Evolutionary conservation across 2,888 invertebrate genomes (phyloP), one percentile per base, ranked within the genome.

Genomic region (Halocaridina rubra): DNA sequence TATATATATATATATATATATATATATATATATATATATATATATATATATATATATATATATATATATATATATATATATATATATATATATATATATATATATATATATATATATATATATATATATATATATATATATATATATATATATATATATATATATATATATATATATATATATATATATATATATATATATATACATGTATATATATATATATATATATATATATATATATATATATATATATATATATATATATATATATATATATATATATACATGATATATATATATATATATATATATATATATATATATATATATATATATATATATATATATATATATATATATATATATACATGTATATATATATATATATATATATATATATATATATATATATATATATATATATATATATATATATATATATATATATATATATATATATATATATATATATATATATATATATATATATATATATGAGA

Each of bases 261-360:
- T 72, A 72, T 33, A 72, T 72, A 72, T 72, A 72, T 72, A 30
- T 72, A 72, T 72, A 72, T 72, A 72, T 72, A 72, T 30, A 72
- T 32, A 33, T 72, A 33, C 19, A n/a, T n/a, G 19, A 19, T 19
- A 0, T 13, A 3, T n/a, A 72, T 3, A 71, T 71, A 32, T 71
- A 71, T 71, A 71, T 71, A 71, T 71, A 71, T 30, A 71, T 71
- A 71, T 71, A 71, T 30, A 71, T 71, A 71, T 32, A 71, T 71
- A 71, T 71, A 72, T 72, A 72, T 72, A 30, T 33, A 72, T n/a
- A 30, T 72, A 30, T 71, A 71, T 32, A 72, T 72, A 72, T 30
- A 72, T 72, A 72, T 33, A 72, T 33, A 72, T 19, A 72, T 33
- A 72, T 72, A 30, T 72, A 72, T 72, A 72, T 72, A 72, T 30